Evolutionary conservation across 2,888 invertebrate species (phyloP), one percentile per base, ranked within the genome.

Genomic region (Maniola hyperantus): DNA sequence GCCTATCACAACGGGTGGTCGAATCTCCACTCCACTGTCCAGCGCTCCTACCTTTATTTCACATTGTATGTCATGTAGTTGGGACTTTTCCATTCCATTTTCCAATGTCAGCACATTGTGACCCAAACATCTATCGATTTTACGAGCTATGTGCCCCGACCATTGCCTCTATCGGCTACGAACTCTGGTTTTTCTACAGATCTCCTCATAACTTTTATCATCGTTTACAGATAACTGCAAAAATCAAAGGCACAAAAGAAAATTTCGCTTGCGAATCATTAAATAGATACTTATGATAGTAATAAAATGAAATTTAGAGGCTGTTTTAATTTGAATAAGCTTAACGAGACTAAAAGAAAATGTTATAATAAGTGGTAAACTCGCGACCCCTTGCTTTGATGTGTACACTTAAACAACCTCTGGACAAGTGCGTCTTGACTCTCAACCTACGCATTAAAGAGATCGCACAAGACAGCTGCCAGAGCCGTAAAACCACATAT

Each of bases 371-470:
- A 48, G 46, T 33, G 46, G 59, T 60, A 50, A 59, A 60, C 13
- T 60, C 20, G 60, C 13, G 50, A 39, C 50, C 44, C 51, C 39
- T 57, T 46, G 42, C 60, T 58, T 51, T 65, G 61, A 65, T 36
- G 57, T 60, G 20, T 62, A 54, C 20, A 58, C 61, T 58, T 53
- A 44, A 54, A 60, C 58, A 65, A 39, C 57, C 59, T 18, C 53
- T 54, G 48, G 65, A 46, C 26, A 65, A 65, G 15, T 46, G 33
- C 39, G 58, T 62, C 61, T 65, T 57, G 44, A 51, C 46, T 46
- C 34, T 48, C 60, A 50, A 36, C 62, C 62, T 44, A 61, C 50
- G 64, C 26, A 59, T n/a, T 48, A 67, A 64, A 44, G 18, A 18
- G 11, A 51, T 13, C 33, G 26, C 13, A 51, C 11, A 51, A 6